Evolutionary conservation across 2,113 vertebrate genomes (phyloP), one percentile per base, ranked within the genome.

Genomic region (Strix uralensis): DNA sequence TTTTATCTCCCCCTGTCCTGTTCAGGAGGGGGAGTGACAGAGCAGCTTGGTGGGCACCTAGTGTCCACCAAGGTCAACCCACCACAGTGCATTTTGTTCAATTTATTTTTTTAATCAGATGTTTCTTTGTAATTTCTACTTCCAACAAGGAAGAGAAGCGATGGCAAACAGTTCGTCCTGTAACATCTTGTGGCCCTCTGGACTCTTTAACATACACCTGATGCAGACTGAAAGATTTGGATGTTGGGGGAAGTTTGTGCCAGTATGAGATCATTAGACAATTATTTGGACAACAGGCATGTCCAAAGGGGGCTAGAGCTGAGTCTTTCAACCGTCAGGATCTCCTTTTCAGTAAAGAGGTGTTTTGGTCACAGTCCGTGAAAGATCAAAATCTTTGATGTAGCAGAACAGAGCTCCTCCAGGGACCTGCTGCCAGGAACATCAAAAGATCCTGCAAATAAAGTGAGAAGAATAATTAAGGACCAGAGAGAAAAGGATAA

Each of bases 321-420:
- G 17, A 73, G 55, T 30, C 34, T 83, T 59, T 54, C 9, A 46
- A 5, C 16, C 40, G 20, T 63, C 44, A 49, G 38, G 6, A 25
- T 47, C 25, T 62, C 26, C 32, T 63, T 74, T 67, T 21, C 36
- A 72, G 51, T 69, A 34, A 81, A 67, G 54, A 47, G 7, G 13
- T 25, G 32, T 29, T 93, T 88, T 65, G 69, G 75, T 78, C 47
- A 74, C 30, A 49, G 46, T 16, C 23, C 61, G 38, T 58, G 58
- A 82, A 86, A 90, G 38, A 83, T 26, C 66, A 88, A 44, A 58
- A 49, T 65, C 49, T 65, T 93, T 81, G n/a, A 73, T 58, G 46
- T 26, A 67, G 55, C 66, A 82, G 55, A 84, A 40, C 2, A 6
- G 32, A 62, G 10, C 14, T 85, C 25, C 22, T 81, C 65, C 44